Percentiles rank a stretch among this genome's conserved stretches.
Evolutionary conservation across 2,888 invertebrate species (phyloP).

Genomic region (Troilus luridus): DNA sequence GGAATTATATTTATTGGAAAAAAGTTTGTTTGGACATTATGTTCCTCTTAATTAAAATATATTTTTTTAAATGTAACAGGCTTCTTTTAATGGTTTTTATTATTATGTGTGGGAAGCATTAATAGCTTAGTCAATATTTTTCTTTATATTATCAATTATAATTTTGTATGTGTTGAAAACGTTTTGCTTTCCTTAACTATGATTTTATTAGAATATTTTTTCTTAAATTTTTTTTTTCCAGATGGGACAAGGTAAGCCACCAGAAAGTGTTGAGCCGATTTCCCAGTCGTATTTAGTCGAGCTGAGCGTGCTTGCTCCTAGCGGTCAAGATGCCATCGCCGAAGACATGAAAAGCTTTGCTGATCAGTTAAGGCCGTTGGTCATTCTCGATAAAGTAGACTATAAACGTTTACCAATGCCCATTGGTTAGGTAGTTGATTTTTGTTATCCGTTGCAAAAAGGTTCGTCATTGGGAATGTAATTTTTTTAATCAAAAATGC

Average conservation of each 20-base stretch:
- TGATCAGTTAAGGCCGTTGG: conserved; percentile 92
- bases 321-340: conserved; percentile 93
- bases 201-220: not conserved
- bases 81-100: no score
- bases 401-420: conserved; percentile 78
- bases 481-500: no score
- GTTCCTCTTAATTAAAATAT: no score
- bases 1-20: no score
- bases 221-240: conserved; percentile 52
- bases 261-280: conserved; percentile 84
- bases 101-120: no score
- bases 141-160: no score
- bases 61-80: no score
- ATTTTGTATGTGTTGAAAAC: not conserved
- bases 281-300: conserved; percentile 95
- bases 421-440: conserved; percentile 21
- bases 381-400: conserved; percentile 93
- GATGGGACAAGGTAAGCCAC: conserved; percentile 80
- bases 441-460: not conserved
- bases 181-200: not conserved
- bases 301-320: conserved; percentile 89
- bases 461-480: not conserved
- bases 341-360: conserved; percentile 97
- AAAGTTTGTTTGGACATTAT: no score
- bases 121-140: no score